These are phyloP conservation scores for Caenorhabditis macrosperma DNA, from an alignment of 2,888 invertebrate species.

Conservation along the genomic window DNA sequence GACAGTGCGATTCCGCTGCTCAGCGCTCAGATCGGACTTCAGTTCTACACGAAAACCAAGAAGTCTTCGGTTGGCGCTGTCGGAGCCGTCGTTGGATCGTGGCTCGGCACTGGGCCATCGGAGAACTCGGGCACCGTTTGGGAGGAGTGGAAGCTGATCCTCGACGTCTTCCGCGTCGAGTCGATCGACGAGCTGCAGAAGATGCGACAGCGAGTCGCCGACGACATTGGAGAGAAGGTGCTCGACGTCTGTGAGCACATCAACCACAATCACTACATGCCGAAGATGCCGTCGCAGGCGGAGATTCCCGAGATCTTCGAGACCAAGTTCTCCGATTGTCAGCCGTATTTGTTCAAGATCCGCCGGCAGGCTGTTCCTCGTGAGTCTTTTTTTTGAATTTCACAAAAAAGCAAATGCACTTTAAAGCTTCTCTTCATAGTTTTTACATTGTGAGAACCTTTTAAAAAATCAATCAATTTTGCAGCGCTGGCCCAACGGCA, in stretches of 20 bases:
- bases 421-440: too few relatives aligned
- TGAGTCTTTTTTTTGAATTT: slow-evolving; percentile 48
- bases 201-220: slow-evolving; percentile 86
- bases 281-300: slow-evolving; percentile 84
- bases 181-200: slow-evolving; percentile 86
- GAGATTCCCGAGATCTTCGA: slow-evolving; percentile 96
- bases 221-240: slow-evolving; percentile 89
- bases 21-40: slow-evolving; percentile 71
- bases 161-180: slow-evolving; percentile 90
- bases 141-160: slow-evolving; percentile 97
- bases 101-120: slow-evolving; percentile 23
- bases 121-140: slow-evolving; percentile 93
- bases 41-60: slow-evolving; percentile 73
- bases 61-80: slow-evolving; percentile 22
- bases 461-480: slow-evolving; percentile 12
- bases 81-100: slow-evolving; percentile 31
- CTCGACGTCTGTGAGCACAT: slow-evolving; percentile 95
- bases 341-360: slow-evolving; percentile 96
- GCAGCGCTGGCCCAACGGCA: slow-evolving; percentile 44
- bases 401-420: neutral
- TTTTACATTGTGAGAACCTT: too few relatives aligned
- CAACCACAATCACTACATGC: slow-evolving; percentile 95
- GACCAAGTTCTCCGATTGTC: slow-evolving; percentile 92
- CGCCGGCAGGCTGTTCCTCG: slow-evolving; percentile 77
- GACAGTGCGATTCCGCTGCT: slow-evolving; percentile 67